phyloP scores from a whole-genome alignment of 2,888 invertebrate genomes.

The Ectropis crepuscularia region DNA sequence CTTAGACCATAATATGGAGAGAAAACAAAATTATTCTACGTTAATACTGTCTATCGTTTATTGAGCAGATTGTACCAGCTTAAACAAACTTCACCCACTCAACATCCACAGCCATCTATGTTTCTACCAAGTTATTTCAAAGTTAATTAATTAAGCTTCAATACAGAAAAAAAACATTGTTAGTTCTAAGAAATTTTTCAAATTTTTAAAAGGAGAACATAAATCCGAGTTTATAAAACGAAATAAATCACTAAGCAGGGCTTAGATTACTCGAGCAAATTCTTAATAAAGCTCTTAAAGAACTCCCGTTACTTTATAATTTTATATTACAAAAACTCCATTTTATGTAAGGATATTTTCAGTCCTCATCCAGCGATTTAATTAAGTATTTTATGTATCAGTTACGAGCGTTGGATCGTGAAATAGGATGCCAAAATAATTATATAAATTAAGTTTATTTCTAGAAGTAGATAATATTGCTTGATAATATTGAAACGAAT shows the following conservation, averaged over 20 bases:
- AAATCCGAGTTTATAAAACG: constrained; percentile 13
- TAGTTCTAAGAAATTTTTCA: background rate
- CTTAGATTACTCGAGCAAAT: constrained; percentile 4
- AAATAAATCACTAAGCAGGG: constrained; percentile 14
- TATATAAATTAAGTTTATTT: no score
- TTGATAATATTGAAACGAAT: no score
- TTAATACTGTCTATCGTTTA: no score
- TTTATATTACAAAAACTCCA: background rate
- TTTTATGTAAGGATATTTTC: background rate
- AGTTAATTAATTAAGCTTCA: constrained; percentile 10
- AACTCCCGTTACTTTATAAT: constrained; percentile 1
- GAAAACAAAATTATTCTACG: no score
- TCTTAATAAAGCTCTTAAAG: constrained; percentile 1
- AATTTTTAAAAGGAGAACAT: constrained; percentile 5
- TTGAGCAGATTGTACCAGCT: background rate
- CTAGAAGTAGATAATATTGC: no score
- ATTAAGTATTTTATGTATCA: no score
- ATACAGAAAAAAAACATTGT: background rate
- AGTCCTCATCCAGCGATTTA: no score
- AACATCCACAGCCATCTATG: constrained; percentile 1
- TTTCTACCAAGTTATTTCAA: background rate
- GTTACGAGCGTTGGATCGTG: no score
- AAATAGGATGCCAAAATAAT: no score
- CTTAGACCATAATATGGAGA: no score
- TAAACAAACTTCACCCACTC: background rate